Evolutionary conservation across 2,888 invertebrate genomes (phyloP), one percentile per base, ranked within the genome.

Genomic region (Harpalus rufipes): DNA sequence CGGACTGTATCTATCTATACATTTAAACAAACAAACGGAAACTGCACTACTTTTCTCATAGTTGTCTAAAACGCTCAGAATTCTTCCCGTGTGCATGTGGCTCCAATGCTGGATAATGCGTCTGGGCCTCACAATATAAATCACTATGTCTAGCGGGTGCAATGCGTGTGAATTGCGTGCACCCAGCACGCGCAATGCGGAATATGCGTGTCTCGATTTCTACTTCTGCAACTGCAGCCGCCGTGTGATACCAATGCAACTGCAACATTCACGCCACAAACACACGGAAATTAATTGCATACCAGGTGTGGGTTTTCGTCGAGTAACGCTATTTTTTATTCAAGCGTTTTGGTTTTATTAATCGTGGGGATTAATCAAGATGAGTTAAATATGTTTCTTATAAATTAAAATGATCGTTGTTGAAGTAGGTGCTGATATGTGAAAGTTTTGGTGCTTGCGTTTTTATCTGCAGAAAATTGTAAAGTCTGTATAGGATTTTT

Each of bases 211-310:
- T 44, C 44, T 63, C 18, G 59, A 14, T 14, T 32, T 32, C 32
- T 32, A 32, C 32, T 32, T 32, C 32, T 32, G 32, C 32, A 32
- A 32, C 32, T 68, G 7, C 68, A 14, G 25, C 76, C 51, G 21
- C 68, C 68, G 18, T 65, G 65, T 81, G 81, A 81, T 81, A 81
- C 65, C 65, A 81, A 65, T 68, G 81, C 81, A 68, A 81, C 81
- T 81, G 68, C 68, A 56, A 18, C 81, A 63, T 68, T 61, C 44
- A 32, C 65, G 81, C 61, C 81, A 65, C 39, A 61, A 32, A 41
- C 61, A 18, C 61, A 63, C 80, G 80, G 44, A 63, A 80, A 80
- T 80, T 80, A 80, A 80, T 80, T 80, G 63, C 63, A 63, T 61
- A 63, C 80, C 80, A 74, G 72, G 72, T 74, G 72, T 74, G 44